Evolutionary conservation across 2,888 invertebrate species (phyloP).

Genomic region (Stenodema calcarata): DNA sequence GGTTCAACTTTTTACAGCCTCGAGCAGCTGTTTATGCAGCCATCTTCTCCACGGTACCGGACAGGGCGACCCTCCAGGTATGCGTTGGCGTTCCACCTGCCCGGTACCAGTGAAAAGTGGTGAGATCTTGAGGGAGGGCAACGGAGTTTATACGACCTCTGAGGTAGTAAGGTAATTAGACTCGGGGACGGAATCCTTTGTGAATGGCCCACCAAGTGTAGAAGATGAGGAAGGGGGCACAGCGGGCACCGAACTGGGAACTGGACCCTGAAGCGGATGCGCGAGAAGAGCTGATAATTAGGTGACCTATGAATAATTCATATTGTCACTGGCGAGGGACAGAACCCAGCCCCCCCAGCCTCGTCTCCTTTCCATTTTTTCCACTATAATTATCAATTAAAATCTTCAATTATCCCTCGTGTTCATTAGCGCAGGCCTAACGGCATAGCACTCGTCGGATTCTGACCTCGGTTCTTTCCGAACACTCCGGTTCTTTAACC

Average conservation of each 20-base stretch:
- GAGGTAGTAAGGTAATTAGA: constrained; percentile 1
- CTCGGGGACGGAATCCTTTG: neutral
- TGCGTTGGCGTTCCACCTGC: neutral
- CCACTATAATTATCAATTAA: constrained; percentile 43
- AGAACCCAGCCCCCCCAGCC: neutral
- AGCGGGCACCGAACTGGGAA: constrained; percentile 41
- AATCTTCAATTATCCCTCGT: constrained; percentile 28
- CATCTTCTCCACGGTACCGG: neutral
- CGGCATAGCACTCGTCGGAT: constrained; percentile 25
- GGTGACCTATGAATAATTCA: constrained; percentile 49
- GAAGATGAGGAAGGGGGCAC: neutral
- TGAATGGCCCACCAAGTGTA: neutral
- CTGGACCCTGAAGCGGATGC: constrained; percentile 46
- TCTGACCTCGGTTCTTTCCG: neutral
- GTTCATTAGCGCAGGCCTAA: constrained; percentile 36
- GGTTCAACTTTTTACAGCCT: neutral
- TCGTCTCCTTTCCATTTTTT: neutral
- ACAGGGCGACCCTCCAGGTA: neutral
- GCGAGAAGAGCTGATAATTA: constrained; percentile 41
- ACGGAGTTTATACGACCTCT: neutral
- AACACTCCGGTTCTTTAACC: neutral
- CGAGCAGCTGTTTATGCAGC: neutral
- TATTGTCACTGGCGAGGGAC: constrained; percentile 50
- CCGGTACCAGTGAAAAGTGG: neutral
- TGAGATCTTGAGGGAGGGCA: neutral